A percentile compares a stretch with the other conserved stretches of the same genome.
Conservation (phyloP, 2,113 vertebrate species). For the Ictidomys tridecemlineatus region DNA sequence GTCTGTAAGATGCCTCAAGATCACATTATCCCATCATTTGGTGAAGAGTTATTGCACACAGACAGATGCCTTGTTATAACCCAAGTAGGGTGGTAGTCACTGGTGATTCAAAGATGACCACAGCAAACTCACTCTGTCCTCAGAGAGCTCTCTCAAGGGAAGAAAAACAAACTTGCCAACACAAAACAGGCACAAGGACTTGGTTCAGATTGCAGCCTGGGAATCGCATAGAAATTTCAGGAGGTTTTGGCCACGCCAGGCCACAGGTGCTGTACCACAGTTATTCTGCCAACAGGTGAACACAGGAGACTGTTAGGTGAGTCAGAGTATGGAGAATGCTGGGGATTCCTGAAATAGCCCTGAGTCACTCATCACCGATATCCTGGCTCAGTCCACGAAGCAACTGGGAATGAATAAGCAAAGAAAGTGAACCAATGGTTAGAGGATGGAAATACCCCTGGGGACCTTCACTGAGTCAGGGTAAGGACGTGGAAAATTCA, state of each 20-base stretch:
- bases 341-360: slow-evolving; percentile 84
- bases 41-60: background rate
- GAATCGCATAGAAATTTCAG: slow-evolving; percentile 34
- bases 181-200: background rate
- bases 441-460: slow-evolving; percentile 62
- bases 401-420: slow-evolving; percentile 75
- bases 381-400: slow-evolving; percentile 57
- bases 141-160: background rate
- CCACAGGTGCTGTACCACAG: slow-evolving; percentile 70
- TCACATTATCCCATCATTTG: background rate
- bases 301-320: slow-evolving; percentile 53
- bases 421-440: slow-evolving; percentile 62
- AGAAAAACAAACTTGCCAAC: background rate
- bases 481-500: slow-evolving; percentile 27
- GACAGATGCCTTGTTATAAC: background rate
- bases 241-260: slow-evolving; percentile 31
- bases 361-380: slow-evolving; percentile 79
- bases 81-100: background rate
- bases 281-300: slow-evolving; percentile 85
- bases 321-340: slow-evolving; percentile 71
- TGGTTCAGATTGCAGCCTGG: background rate
- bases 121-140: background rate
- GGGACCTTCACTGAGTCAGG: slow-evolving; percentile 80
- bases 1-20: background rate
- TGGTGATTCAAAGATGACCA: background rate